Conservation (phyloP, 2,797 vertebrate genomes). For the Leptodactylus fallax region DNA sequence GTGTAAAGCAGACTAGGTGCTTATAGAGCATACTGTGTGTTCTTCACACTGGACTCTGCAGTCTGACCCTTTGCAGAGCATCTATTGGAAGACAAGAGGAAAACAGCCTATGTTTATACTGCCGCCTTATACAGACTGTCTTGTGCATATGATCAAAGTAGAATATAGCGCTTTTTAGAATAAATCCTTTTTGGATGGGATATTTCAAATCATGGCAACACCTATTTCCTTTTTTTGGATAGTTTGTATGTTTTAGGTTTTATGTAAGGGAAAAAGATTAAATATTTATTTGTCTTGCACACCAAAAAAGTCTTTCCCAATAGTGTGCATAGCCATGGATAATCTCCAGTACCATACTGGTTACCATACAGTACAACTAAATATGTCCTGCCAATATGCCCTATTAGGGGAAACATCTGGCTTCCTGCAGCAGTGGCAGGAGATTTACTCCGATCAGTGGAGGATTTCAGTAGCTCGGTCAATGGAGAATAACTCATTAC, state of each 20-base stretch:
- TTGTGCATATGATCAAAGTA: not conserved
- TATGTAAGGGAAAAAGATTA: not conserved
- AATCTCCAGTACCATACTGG: too few relatives aligned
- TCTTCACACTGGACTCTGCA: constrained; percentile 10
- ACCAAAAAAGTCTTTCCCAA: too few relatives aligned
- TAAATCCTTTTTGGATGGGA: constrained; percentile 24
- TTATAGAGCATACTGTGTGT: constrained; percentile 13
- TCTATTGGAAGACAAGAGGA: constrained; percentile 7
- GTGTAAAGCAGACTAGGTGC: constrained; percentile 33
- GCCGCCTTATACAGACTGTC: constrained; percentile 6
- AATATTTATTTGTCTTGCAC: too few relatives aligned
- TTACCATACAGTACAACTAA: too few relatives aligned
- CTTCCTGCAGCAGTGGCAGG: too few relatives aligned
- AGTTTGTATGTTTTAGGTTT: not conserved
- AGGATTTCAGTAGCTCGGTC: too few relatives aligned
- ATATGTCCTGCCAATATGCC: too few relatives aligned
- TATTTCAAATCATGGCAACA: constrained; percentile 14
- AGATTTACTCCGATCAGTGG: too few relatives aligned
- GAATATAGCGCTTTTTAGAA: not conserved
- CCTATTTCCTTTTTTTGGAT: not conserved
- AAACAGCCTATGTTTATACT: not conserved
- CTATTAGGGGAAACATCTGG: too few relatives aligned
- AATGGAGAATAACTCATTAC: too few relatives aligned
- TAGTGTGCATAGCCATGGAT: too few relatives aligned
- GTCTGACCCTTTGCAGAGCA: constrained; percentile 25